Base-by-base conservation (phyloP, 2,888 invertebrate genomes). In the Patella depressa region DNA sequence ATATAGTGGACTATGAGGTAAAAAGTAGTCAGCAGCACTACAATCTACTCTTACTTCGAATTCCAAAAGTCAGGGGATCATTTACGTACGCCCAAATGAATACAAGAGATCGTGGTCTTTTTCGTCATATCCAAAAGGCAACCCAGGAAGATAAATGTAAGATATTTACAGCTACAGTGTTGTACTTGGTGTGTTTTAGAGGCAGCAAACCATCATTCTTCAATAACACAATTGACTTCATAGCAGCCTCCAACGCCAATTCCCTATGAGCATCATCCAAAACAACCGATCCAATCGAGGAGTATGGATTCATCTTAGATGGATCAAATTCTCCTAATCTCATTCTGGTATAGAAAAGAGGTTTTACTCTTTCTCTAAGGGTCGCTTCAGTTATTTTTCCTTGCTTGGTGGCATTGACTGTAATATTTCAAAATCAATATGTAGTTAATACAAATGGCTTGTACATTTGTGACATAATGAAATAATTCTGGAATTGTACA, bases 301-400 rank as follows among this genome's bases (percentile, higher is more conserved):
- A 73, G 81, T 84, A 87, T 1, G 86, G 87, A 76, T 84, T 85
- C 85, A 84, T 82, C 9, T 69, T 34, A 15, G 78, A 78, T 3
- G 82, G 82, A 57, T 82, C 82, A 65, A 82, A 82, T 45, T 82
- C 82, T 19, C 82, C 82, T 29, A 82, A 73, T 34, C 79, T 76
- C 80, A 82, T 81, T 53, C 82, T 59, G 4, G 79, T 78, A 53
- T 80, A 73, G 70, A 82, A 79, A 59, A 82, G 59, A 45, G 79
- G 77, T 54, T 78, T 81, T 12, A 73, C 78, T 19, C 75, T 78
- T 29, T 75, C 74, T n/a, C 71, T 15, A 5, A 78, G 24, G 5
- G 45, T 71, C 34, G 45, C 71, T 71, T 78, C 72, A 14, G 71
- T 75, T 11, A 78, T 70, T 12, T 74, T 74, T 11, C 65, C 65